Evolutionary conservation across 2,797 vertebrate species (phyloP), one percentile per base, ranked within the genome.

Genomic region (Corythornis leucogaster): DNA sequence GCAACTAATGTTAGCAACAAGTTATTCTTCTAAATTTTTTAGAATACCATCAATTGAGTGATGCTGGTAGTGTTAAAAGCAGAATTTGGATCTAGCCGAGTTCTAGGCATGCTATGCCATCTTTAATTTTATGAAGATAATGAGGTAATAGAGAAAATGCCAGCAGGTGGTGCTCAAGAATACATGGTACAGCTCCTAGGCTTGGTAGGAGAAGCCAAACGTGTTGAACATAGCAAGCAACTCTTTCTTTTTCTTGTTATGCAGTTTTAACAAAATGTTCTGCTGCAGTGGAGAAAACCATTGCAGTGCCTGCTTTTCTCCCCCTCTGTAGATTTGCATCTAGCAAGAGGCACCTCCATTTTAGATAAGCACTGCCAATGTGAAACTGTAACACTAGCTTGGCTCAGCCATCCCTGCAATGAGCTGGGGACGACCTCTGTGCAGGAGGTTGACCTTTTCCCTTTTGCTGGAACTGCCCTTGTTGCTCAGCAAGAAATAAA

Each of bases 401-500:
- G 40, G 63, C 61, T 88, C 70, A 80, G 59, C 69, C 45, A 6
- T 94, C 73, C 30, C 67, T 15, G 26, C 81, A 26, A 2, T 45
- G 78, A 59, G 76, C 73, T 68, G 82, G 54, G 79, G 69, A 78
- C 79, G 58, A 93, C 78, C 66, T 67, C 85, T 16, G 25, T 80
- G 84, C 59, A 13, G 91, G 83, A 89, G 70, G 57, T 15, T 94
- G 82, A 94, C 95, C 91, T 95, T 95, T 85, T 89, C 69, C 92
- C 90, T 89, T 85, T 43, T 48, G 79, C 93, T 92, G 80, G 93
- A 89, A 71, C 79, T 83, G 70, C 74, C 46, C 77, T 85, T 1
- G 77, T 93, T 82, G 89, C 85, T 95, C 78, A 89, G 92, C 61
- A 63, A 94, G 95, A 96, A 96, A 75, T 93, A 93, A 94, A 90